Percentiles rank a stretch among this genome's conserved stretches.
phyloP scores from a whole-genome alignment of 2,113 vertebrate species.

The Epinephelus lanceolatus region DNA sequence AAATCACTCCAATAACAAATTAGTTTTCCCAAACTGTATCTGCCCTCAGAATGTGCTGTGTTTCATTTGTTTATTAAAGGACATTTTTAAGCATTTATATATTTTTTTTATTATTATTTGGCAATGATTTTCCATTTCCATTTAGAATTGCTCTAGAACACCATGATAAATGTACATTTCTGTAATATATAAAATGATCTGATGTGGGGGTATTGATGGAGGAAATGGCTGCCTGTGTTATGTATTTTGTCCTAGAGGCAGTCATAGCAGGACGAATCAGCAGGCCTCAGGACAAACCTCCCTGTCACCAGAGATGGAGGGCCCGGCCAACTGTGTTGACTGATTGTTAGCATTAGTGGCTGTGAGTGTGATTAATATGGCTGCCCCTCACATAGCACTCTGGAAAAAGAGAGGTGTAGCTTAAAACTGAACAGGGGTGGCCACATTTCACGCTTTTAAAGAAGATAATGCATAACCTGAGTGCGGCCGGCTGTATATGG shows the following conservation, averaged over 20 bases:
- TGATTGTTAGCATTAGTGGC: slow-evolving; percentile 93
- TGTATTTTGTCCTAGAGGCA: slow-evolving; percentile 83
- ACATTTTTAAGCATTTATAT: background rate
- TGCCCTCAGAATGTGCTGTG: background rate
- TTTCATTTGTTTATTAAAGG: slow-evolving; percentile 16
- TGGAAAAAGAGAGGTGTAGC: slow-evolving; percentile 82
- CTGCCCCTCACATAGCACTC: slow-evolving; percentile 87
- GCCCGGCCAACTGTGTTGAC: slow-evolving; percentile 87
- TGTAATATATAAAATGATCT: slow-evolving; percentile 13
- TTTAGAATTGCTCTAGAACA: background rate
- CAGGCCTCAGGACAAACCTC: slow-evolving; percentile 88
- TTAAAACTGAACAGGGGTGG: slow-evolving; percentile 83
- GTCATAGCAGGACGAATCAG: slow-evolving; percentile 86
- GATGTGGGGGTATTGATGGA: background rate
- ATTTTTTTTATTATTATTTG: background rate
- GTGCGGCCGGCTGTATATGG: slow-evolving; percentile 55
- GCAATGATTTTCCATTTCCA: background rate
- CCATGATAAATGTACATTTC: background rate
- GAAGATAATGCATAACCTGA: slow-evolving; percentile 76
- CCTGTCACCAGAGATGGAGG: slow-evolving; percentile 89
- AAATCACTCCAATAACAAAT: slow-evolving; percentile 69
- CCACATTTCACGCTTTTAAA: slow-evolving; percentile 79
- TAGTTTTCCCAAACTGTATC: slow-evolving; percentile 40
- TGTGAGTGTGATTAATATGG: slow-evolving; percentile 96
- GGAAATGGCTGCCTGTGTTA: slow-evolving; percentile 38